These are phyloP conservation scores for Spodoptera exigua DNA, from an alignment of 2,888 invertebrate genomes.

Conservation along the genomic window DNA sequence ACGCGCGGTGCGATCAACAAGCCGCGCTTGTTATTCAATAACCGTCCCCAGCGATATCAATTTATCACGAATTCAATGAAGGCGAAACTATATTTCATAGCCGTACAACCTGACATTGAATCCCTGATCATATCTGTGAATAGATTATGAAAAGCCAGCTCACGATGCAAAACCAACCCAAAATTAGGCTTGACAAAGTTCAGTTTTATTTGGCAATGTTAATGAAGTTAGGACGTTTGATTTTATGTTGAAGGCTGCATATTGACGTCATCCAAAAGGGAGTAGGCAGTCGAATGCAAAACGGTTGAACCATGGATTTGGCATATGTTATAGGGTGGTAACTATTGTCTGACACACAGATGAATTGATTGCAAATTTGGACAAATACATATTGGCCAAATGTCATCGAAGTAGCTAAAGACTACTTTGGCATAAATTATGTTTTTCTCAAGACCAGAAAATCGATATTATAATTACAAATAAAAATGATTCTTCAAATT, in stretches of 20 bases:
- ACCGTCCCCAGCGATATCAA: constrained; percentile 82
- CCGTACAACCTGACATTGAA: constrained; percentile 80
- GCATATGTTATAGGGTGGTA: constrained; percentile 87
- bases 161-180: constrained; percentile 37
- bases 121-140: constrained; percentile 66
- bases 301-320: constrained; percentile 88
- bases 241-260: constrained; percentile 72
- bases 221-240: constrained; percentile 59
- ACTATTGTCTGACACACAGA: constrained; percentile 76
- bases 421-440: no score
- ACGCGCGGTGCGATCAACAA: constrained; percentile 67
- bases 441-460: no score
- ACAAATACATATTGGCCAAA: no score
- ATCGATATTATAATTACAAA: no score
- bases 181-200: neutral
- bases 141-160: constrained; percentile 60
- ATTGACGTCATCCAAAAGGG: constrained; percentile 88
- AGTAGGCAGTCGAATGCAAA: constrained; percentile 86
- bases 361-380: constrained; percentile 12
- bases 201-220: constrained; percentile 18
- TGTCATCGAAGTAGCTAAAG: no score
- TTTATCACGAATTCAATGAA: constrained; percentile 88
- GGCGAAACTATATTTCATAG: constrained; percentile 88
- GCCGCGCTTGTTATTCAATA: constrained; percentile 88
- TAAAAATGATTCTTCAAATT: no score